Base-by-base conservation (phyloP, 2,888 invertebrate species). In the Ptycholaimellus sp. region DNA sequence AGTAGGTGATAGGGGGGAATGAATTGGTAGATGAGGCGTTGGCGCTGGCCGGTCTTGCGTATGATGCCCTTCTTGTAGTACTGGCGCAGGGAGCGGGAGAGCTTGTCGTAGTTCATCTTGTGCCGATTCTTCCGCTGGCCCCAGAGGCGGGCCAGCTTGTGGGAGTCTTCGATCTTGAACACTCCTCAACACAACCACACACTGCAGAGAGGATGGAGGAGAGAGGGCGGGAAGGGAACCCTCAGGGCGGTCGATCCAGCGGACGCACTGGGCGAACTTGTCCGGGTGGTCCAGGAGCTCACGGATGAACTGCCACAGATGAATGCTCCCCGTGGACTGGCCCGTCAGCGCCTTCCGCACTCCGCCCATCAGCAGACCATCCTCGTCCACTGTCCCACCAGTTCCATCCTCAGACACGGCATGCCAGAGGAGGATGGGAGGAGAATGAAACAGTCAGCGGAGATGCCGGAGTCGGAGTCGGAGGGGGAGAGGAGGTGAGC, bases 51-150 rank as follows among this genome's bases (percentile, higher is more conserved):
- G 1, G 93, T 93, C 63, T 96, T 96, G 70, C 87, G 87, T 81
- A 90, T 85, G 61, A 93, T 90, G 39, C 87, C 87, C 64, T 93
- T 96, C 65, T 93, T 90, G 70, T 96, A 96, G 66, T 90, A 90
- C 61, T 96, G 93, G 36, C 96, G 68, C 57, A 96, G 85, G 49
- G 87, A 90, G 39, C 96, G 72, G 45, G 85, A 87, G 34, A 96
- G 67, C 61, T 96, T 96, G 68, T 96, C 96, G 66, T 96, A 96
- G 68, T 96, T 96, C 93, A 96, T 96, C 21, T 87, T 87, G 0
- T 90, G 87, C 9, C 93, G 70, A 66, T 96, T 93, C 65, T 96
- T 96, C 46, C 93, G 70, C 53, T 80, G 76, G 42, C 96, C 96
- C 96, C 96, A 96, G 37, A 87, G 70, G 49, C 78, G 71, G n/a